Base-by-base conservation (phyloP, 2,797 vertebrate genomes). In the Luscinia luscinia region DNA sequence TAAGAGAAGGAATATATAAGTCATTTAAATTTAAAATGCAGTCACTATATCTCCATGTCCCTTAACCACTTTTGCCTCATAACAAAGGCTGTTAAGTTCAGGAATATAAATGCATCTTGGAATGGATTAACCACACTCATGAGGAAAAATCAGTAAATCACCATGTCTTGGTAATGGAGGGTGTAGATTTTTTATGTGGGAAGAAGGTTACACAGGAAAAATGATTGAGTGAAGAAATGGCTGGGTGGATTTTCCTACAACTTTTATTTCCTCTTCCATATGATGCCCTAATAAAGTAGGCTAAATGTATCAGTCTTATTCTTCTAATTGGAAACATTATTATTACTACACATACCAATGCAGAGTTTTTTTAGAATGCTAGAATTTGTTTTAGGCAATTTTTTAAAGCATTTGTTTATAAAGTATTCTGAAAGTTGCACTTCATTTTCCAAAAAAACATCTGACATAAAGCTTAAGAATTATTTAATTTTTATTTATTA, bases 21-120 rank as follows among this genome's bases (percentile, higher is more conserved):
- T 85, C 32, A 52, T 70, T 94, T 89, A 73, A 72, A 87, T 91
- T 80, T 85, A 43, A 94, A 92, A 87, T 28, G 14, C 14, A 76
- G 30, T 6, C 26, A 58, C 6, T 64, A 9, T 59, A 87, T 93
- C 52, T 84, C 48, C 68, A 9, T 12, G 23, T 40, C n/a, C 22
- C 52, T 90, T 59, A 83, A 77, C 27, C 5, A 80, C 26, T 76
- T 86, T 59, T 77, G 26, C 48, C 40, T 86, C 57, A 26, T 67
- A 90, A 66, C 8, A 62, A 72, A 62, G 19, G 16, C 23, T 62
- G 13, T 55, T 62, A 83, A 87, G 2, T 57, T 79, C 55, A 66
- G 27, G 38, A 69, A 66, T 69, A 76, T 49, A 79, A 76, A 82
- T 52, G 14, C 38, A 49, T 76, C 24, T 34, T 68, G 17, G 78